Evolutionary conservation across 2,888 invertebrate genomes (phyloP), one percentile per base, ranked within the genome.

Genomic region (Nomada ferruginata): DNA sequence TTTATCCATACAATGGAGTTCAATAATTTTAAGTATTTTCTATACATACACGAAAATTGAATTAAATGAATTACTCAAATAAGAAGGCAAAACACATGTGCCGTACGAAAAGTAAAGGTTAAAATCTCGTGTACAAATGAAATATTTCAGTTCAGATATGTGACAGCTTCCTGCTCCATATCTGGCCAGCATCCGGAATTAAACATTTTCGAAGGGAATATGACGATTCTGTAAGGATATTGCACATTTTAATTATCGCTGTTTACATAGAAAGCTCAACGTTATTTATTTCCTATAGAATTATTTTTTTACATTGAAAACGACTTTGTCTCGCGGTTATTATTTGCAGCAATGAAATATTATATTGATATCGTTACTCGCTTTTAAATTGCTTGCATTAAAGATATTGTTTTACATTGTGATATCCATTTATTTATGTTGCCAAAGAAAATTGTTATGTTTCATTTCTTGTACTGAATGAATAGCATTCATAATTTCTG

Each of bases 161-260:
- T 18, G 71, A 71, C 59, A 68, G 75, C 78, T 64, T 81, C 76
- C 69, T 81, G 53, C 36, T 70, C 20, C 57, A 36, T 72, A 70
- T 82, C 69, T 60, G 64, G 36, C 57, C 71, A 82, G 66, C 74
- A 82, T 78, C 74, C 74, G 82, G 82, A 61, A 42, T 47, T 53
- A 61, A 53, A 77, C 44, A 66, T 70, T 72, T 36, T 44, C 52
- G 29, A 73, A 70, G 76, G 44, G 57, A 57, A 52, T 20, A 60
- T 29, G 5, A 61, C 60, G 57, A 70, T 60, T 29, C 47, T 65
- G 82, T 81, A 81, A 82, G 82, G 10, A 63, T 70, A 81, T 15
- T 60, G 3, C 9, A n/a, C 7, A 66, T 69, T 63, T 64, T n/a
- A 59, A 5, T 60, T 50, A 55, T 55, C 29, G n/a, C 20, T 70